Conservation (phyloP, 2,888 invertebrate genomes). For the Drosophila prostipennis region DNA sequence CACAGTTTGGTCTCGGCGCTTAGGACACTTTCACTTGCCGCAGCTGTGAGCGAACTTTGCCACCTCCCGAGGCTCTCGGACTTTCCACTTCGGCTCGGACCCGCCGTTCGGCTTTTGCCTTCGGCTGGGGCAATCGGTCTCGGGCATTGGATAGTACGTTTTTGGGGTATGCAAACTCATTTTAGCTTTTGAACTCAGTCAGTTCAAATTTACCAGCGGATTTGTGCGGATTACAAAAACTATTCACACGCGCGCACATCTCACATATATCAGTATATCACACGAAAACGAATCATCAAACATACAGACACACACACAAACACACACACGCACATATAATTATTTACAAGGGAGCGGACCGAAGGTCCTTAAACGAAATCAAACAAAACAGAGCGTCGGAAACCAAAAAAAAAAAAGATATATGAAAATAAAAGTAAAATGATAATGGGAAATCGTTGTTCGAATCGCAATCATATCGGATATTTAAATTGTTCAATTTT, state of each 20-base stretch:
- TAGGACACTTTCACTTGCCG: conserved; percentile 32
- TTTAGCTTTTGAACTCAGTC: conserved; percentile 80
- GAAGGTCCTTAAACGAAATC: conserved; percentile 23
- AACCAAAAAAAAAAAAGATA: not conserved
- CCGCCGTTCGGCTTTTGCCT: conserved; percentile 10
- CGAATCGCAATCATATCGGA: conserved; percentile 12
- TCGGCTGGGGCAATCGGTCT: conserved; percentile 29
- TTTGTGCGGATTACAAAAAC: conserved; percentile 78
- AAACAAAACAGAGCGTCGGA: conserved; percentile 41
- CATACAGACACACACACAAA: conserved; percentile 1
- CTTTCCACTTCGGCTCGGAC: conserved; percentile 1
- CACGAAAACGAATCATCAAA: conserved; percentile 3
- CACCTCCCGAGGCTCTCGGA: conserved; percentile 7
- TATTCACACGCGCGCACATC: conserved; percentile 35
- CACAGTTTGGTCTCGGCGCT: conserved; percentile 14
- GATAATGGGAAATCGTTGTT: conserved; percentile 22
- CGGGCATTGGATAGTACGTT: conserved; percentile 41
- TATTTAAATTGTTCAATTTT: conserved; percentile 23
- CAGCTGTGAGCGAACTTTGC: conserved; percentile 17
- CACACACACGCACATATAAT: conserved; percentile 7
- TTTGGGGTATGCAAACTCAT: conserved; percentile 73
- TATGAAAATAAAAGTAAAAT: not conserved
- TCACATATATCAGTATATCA: conserved; percentile 9
- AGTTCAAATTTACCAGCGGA: conserved; percentile 80
- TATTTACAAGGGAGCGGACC: conserved; percentile 13